phyloP scores from a whole-genome alignment of 2,888 invertebrate genomes.

The Chrysodeixis includens region DNA sequence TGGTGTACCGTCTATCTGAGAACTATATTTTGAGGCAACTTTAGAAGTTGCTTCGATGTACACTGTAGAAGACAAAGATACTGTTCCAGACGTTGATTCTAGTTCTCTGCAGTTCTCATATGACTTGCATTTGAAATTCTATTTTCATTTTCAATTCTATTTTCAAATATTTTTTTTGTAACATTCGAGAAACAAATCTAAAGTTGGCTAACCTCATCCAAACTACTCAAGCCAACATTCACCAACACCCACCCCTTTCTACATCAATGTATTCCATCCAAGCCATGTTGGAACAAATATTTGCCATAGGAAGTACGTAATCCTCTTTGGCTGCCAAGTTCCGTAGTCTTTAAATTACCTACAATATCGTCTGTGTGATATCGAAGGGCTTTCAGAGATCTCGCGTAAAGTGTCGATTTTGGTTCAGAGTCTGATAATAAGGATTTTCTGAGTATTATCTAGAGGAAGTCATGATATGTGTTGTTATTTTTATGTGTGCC shows the following conservation, averaged over 20 bases:
- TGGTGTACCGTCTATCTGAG: neutral
- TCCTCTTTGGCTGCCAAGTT: conserved; percentile 53
- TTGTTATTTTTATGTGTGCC: conserved; percentile 5
- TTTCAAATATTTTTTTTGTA: no score
- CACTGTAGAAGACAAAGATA: neutral
- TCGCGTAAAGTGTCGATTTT: conserved; percentile 45
- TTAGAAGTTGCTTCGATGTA: neutral
- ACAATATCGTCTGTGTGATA: conserved; percentile 44
- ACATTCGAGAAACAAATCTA: neutral
- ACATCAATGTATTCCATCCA: conserved; percentile 35
- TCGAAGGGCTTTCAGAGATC: conserved; percentile 33
- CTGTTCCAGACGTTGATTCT: neutral
- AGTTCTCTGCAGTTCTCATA: neutral
- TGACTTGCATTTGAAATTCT: neutral
- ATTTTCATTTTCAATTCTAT: neutral
- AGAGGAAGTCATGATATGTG: conserved; percentile 13
- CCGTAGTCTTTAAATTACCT: conserved; percentile 52
- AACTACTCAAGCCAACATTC: neutral
- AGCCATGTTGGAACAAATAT: conserved; percentile 53
- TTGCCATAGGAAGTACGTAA: conserved; percentile 51
- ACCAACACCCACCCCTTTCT: conserved; percentile 16
- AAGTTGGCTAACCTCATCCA: neutral
- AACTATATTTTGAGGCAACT: conserved; percentile 5
- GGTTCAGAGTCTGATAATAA: conserved; percentile 39
- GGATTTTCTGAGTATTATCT: conserved; percentile 38